These are phyloP conservation scores for Scomber scombrus DNA, from an alignment of 2,113 vertebrate genomes.

Conservation along the genomic window DNA sequence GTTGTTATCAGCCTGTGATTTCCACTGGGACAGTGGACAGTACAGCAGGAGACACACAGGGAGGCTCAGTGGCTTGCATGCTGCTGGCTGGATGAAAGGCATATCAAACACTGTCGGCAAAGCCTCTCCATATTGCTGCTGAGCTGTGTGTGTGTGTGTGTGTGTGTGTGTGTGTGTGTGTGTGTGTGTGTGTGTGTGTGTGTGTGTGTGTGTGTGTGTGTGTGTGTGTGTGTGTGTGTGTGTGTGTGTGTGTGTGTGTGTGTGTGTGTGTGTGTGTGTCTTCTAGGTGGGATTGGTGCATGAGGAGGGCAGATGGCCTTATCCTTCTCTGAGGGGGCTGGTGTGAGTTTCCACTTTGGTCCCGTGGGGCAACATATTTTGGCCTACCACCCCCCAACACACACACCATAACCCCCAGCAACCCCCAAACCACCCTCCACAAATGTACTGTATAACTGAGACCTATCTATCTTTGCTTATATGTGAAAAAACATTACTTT, in stretches of 20 bases:
- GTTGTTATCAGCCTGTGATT: conserved; percentile 64
- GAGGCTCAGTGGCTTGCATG: conserved; percentile 64
- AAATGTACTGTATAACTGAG: conserved; percentile 6
- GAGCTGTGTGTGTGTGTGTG: conserved; percentile 27
- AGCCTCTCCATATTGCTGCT: conserved; percentile 74
- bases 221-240: conserved; percentile 38
- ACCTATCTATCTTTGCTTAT: conserved; percentile 7
- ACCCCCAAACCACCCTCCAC: neutral
- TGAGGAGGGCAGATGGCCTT: conserved; percentile 81
- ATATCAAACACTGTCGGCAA: conserved; percentile 81
- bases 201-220: conserved; percentile 44
- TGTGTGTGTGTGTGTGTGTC: conserved; percentile 58
- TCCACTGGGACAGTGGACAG: conserved; percentile 79
- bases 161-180: no score
- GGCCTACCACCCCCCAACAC: conserved; percentile 6
- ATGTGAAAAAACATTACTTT: neutral
- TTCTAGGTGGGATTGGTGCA: conserved; percentile 72
- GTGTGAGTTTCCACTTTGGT: conserved; percentile 76
- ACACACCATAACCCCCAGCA: neutral
- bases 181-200: conserved; percentile 45
- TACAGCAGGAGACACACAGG: conserved; percentile 56
- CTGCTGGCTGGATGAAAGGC: conserved; percentile 76
- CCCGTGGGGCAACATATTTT: conserved; percentile 76
- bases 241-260: conserved; percentile 18
- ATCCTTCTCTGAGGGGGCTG: conserved; percentile 77